phyloP scores from a whole-genome alignment of 2,113 vertebrate genomes.

The Lepus americanus region DNA sequence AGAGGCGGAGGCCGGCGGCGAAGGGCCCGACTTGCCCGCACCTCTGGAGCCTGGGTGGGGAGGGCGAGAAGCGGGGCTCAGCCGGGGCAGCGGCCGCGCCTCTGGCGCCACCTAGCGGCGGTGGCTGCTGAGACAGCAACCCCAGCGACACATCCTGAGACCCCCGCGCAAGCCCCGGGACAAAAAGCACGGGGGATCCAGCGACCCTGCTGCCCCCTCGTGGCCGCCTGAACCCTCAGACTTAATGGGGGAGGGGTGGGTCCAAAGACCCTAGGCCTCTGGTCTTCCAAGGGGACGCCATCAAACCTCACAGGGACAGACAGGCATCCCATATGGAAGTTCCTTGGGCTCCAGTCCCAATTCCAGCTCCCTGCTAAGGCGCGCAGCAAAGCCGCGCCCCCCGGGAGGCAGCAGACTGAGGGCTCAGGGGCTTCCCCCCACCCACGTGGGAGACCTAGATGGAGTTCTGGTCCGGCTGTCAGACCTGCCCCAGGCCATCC shows the following conservation, averaged over 20 bases:
- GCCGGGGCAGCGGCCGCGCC: neutral
- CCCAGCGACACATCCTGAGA: too few relatives aligned
- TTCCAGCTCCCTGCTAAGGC: neutral
- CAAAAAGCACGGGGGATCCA: neutral
- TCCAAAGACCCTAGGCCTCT: neutral
- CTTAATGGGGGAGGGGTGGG: neutral
- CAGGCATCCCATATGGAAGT: neutral
- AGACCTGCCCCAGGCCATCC: too few relatives aligned
- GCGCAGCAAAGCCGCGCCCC: too few relatives aligned
- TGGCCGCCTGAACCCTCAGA: neutral
- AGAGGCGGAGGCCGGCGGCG: constrained; percentile 52
- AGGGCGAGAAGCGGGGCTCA: accelerated
- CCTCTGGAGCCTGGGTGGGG: constrained; percentile 69
- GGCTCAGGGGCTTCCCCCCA: too few relatives aligned
- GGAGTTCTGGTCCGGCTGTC: too few relatives aligned
- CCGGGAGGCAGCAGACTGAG: too few relatives aligned
- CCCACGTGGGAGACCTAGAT: too few relatives aligned
- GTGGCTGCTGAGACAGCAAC: too few relatives aligned
- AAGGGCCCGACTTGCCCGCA: constrained; percentile 55
- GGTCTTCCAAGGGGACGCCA: neutral
- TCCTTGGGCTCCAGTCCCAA: neutral
- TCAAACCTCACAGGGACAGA: neutral
- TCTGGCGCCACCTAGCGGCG: constrained; percentile 56
- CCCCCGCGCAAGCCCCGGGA: too few relatives aligned
- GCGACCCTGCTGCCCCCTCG: neutral